Base-by-base conservation (phyloP, 1,140 invertebrate species). In the Paramacrobiotus metropolitanus region DNA sequence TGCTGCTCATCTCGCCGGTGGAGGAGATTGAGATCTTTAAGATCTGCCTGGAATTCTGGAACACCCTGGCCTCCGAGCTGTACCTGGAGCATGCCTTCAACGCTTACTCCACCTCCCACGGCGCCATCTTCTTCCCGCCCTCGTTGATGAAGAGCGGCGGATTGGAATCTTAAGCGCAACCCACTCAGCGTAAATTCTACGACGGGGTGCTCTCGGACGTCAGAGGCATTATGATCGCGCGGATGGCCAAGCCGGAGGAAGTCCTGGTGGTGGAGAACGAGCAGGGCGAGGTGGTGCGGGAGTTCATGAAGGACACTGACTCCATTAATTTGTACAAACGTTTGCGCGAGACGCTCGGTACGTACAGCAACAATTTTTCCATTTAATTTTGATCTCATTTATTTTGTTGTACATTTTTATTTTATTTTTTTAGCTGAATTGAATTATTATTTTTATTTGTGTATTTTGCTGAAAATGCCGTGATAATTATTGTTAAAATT, bases 211-310 rank as follows among this genome's bases (percentile, higher is more conserved):
- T 61, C 62, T 40, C 61, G 29, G 40, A 81, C 73, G 84, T 98
- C 20, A 78, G 95, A n/a, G 86, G 87, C 66, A 92, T 96, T 28
- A 98, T 99, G 92, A 98, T 99, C 61, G 92, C 87, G 45, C 81
- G 93, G 67, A 99, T 99, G 95, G 95, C 94, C 0, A 98, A 97
- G 73, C 95, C 95, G 0, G 95, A 99, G 74, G 95, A 99, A 77
- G 95, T 99, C 2, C 77, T 99, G n/a, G 91, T 99, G 61, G 94
- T 99, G n/a, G 94, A 99, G 74, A 99, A 98, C 79, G 95, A 99
- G 73, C 95, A 98, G 75, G 95, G 95, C 29, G 95, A 99, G 77
- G 93, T 98, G 60, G 93, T 99, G 1, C 76, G 95, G 59, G 95
- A 99, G 74, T 95, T 98, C 70, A 96, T 99, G 88, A 97, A 97